phyloP scores from a whole-genome alignment of 2,113 vertebrate genomes.

The Petroica traversi region DNA sequence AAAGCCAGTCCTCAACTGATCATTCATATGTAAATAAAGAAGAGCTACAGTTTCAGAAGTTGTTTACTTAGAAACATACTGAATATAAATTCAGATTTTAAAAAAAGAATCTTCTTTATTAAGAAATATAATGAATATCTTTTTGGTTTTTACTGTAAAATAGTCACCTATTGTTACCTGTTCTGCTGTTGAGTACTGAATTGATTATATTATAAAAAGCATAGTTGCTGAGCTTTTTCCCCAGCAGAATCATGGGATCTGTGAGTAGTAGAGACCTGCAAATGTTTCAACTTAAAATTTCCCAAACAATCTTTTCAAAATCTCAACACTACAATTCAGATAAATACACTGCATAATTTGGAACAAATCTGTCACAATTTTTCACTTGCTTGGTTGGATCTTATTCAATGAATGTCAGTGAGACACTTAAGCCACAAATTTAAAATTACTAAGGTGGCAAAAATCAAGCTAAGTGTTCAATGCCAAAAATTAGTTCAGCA shows the following conservation, averaged over 20 bases:
- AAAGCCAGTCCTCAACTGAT: background rate
- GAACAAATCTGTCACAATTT: background rate
- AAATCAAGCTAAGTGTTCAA: background rate
- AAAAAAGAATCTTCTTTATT: background rate
- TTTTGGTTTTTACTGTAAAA: background rate
- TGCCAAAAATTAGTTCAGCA: background rate
- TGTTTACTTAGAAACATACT: background rate
- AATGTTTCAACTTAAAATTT: background rate
- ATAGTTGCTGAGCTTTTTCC: background rate
- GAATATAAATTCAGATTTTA: background rate
- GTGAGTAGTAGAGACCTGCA: background rate
- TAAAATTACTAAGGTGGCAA: background rate
- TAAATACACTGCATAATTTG: background rate
- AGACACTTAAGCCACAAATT: background rate
- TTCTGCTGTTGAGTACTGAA: background rate
- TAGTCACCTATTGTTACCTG: background rate
- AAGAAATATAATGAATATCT: background rate
- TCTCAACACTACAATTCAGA: background rate
- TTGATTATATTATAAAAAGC: background rate
- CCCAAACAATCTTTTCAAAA: background rate
- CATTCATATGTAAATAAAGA: background rate
- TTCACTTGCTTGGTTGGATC: background rate
- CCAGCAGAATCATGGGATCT: background rate
- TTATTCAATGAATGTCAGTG: background rate
- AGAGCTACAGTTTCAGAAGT: background rate